Evolutionary conservation across 1,140 invertebrate species (phyloP).

Genomic region (Amyelois transitella): DNA sequence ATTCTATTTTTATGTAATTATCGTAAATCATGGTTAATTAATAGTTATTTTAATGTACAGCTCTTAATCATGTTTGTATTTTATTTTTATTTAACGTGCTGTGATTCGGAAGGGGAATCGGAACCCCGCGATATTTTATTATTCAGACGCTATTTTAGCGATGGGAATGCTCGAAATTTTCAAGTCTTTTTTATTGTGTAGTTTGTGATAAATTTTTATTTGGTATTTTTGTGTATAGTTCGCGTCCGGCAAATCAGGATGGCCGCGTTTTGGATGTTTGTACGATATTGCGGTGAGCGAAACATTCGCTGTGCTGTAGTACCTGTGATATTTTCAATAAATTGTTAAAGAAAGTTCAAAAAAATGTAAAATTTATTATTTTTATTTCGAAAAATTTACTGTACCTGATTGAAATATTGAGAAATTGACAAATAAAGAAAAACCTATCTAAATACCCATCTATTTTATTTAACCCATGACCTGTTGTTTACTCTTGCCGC

Average conservation of each 20-base stretch:
- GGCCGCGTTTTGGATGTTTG: slow-evolving; percentile 47
- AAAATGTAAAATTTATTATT: slow-evolving; percentile 55
- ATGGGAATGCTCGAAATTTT: slow-evolving; percentile 39
- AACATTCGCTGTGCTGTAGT: slow-evolving; percentile 24
- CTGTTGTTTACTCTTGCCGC: not conserved
- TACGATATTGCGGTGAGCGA: slow-evolving; percentile 23
- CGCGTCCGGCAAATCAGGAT: slow-evolving; percentile 38
- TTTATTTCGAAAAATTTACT: slow-evolving; percentile 58
- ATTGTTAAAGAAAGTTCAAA: slow-evolving; percentile 32
- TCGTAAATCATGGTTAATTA: slow-evolving; percentile 45
- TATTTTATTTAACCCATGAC: slow-evolving; percentile 12
- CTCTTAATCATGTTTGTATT: slow-evolving; percentile 26
- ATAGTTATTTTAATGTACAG: slow-evolving; percentile 27
- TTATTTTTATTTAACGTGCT: slow-evolving; percentile 27
- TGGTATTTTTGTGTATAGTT: slow-evolving; percentile 49
- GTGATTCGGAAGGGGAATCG: not conserved
- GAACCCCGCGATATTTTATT: slow-evolving; percentile 6
- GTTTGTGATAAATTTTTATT: slow-evolving; percentile 56
- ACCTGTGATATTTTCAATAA: slow-evolving; percentile 50
- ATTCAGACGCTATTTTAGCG: slow-evolving; percentile 22
- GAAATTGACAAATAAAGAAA: slow-evolving; percentile 65
- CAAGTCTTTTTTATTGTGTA: slow-evolving; percentile 34
- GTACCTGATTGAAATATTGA: slow-evolving; percentile 44
- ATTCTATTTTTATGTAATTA: slow-evolving; percentile 37
- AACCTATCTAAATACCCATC: slow-evolving; percentile 20